These are phyloP conservation scores for Portunus trituberculatus DNA, from an alignment of 1,140 invertebrate species.

Conservation along the genomic window DNA sequence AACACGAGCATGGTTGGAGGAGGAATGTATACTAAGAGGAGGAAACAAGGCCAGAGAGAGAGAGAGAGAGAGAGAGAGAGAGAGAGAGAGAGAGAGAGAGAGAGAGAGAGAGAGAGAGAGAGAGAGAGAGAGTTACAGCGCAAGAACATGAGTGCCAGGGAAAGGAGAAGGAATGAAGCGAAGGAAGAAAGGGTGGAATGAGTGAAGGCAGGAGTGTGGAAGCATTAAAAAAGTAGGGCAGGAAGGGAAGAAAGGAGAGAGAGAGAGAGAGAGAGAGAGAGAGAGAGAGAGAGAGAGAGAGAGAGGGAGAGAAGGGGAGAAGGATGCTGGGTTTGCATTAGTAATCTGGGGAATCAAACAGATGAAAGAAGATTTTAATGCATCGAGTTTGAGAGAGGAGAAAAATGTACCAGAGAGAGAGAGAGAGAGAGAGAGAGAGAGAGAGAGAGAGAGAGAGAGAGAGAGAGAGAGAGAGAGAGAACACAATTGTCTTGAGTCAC, in stretches of 20 bases:
- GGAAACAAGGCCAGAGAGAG: neutral
- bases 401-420: neutral
- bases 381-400: too few relatives aligned
- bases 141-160: too few relatives aligned
- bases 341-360: too few relatives aligned
- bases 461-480: neutral
- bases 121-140: neutral
- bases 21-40: neutral
- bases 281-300: neutral
- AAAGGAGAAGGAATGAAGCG: neutral
- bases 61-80: neutral
- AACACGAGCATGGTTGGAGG: neutral
- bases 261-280: conserved; percentile 39
- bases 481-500: conserved; percentile 1
- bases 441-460: neutral
- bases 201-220: neutral
- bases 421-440: conserved; percentile 47
- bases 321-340: neutral
- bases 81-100: neutral
- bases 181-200: neutral
- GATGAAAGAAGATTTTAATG: neutral
- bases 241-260: neutral
- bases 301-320: neutral
- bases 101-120: neutral
- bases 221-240: neutral